Evolutionary conservation across 2,888 invertebrate genomes (phyloP).

Genomic region (Tinea pellionella): DNA sequence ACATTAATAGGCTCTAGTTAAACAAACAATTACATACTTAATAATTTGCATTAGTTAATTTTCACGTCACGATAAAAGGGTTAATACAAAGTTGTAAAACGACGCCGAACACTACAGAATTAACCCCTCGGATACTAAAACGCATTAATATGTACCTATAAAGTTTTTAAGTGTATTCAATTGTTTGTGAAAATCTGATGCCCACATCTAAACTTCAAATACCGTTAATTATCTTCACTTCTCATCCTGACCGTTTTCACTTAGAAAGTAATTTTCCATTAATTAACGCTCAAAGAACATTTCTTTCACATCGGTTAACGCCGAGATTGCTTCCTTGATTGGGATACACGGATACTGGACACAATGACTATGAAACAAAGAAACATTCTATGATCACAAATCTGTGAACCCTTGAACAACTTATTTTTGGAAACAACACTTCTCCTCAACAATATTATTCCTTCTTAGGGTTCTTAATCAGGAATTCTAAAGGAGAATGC

Average conservation of each 20-base stretch:
- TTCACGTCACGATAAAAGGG: background rate
- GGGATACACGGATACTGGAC: background rate
- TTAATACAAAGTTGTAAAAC: background rate
- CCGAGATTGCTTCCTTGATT: constrained; percentile 40
- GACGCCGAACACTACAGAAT: background rate
- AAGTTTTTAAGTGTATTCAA: background rate
- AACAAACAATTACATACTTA: too few species aligned
- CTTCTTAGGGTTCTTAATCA: too few species aligned
- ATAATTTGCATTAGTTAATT: too few species aligned
- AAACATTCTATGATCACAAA: background rate
- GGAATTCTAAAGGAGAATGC: too few species aligned
- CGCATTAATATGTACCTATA: constrained; percentile 10
- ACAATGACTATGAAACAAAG: background rate
- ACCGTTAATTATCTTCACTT: constrained; percentile 2
- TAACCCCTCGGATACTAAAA: background rate
- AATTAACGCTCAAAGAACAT: constrained; percentile 49
- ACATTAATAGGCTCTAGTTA: too few species aligned
- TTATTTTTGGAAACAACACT: background rate
- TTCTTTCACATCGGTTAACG: constrained; percentile 39
- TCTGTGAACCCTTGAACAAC: background rate
- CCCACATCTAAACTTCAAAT: background rate
- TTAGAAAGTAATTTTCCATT: constrained; percentile 47
- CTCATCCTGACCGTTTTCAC: constrained; percentile 25
- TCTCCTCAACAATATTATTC: too few species aligned
- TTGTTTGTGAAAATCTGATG: constrained; percentile 5